Evolutionary conservation across 1,140 invertebrate species (phyloP).

Genomic region (Drosophila novamexicana): DNA sequence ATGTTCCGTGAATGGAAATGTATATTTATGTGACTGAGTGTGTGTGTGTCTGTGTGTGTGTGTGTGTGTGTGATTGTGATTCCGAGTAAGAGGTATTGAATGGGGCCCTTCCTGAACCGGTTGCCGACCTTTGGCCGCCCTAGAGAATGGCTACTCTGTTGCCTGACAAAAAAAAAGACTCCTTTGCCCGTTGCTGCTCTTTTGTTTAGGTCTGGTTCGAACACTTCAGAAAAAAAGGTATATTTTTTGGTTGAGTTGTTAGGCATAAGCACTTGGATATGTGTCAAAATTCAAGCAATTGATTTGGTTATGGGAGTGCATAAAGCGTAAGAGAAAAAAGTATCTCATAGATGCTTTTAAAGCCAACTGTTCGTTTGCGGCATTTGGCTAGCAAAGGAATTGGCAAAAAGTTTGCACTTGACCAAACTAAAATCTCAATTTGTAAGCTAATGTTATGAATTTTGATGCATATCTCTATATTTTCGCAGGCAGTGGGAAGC

Average conservation of each 20-base stretch:
- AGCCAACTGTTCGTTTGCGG: slow-evolving; percentile 8
- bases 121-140: slow-evolving; percentile 66
- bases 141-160: slow-evolving; percentile 22
- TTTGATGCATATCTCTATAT: neutral
- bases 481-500: neutral
- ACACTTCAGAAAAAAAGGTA: slow-evolving; percentile 12
- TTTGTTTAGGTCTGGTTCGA: slow-evolving; percentile 41
- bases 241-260: slow-evolving; percentile 39
- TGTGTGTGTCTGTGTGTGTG: slow-evolving; percentile 5
- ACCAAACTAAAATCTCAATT: neutral
- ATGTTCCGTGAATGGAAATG: slow-evolving; percentile 25
- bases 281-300: slow-evolving; percentile 44
- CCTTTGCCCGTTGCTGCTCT: slow-evolving; percentile 25
- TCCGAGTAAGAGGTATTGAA: slow-evolving; percentile 63
- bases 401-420: neutral
- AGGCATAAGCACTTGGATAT: slow-evolving; percentile 41
- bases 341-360: slow-evolving; percentile 32
- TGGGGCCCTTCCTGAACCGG: slow-evolving; percentile 43
- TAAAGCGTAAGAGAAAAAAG: slow-evolving; percentile 24
- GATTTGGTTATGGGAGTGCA: slow-evolving; percentile 35
- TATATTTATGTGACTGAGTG: slow-evolving; percentile 12
- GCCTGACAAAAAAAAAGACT: slow-evolving; percentile 1
- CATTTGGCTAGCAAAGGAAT: neutral
- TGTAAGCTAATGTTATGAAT: neutral
- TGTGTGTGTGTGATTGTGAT: slow-evolving; percentile 28